Evolutionary conservation across 2,113 vertebrate genomes (phyloP), one percentile per base, ranked within the genome.

Genomic region (Otolemur garnettii): DNA sequence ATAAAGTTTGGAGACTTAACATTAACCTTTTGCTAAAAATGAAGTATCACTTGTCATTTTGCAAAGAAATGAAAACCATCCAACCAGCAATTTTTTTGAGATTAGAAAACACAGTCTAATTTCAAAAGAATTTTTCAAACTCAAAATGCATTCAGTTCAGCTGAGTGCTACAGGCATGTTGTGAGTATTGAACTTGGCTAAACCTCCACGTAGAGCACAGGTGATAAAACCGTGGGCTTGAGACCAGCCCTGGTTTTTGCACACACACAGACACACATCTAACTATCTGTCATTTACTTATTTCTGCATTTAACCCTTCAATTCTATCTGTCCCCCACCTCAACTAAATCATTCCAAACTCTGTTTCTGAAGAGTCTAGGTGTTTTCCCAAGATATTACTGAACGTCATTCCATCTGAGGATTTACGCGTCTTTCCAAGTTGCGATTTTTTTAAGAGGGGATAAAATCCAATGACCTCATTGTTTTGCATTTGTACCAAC

Each of bases 21-120:
- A 79, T 98, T 98, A 98, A 98, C 95, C 97, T 98, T 98, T 98
- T 96, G 60, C 93, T 97, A 98, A 96, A 89, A 98, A 96, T 96
- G 97, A 98, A 98, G 92, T 94, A 98, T 98, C 93, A 35, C 97
- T 98, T 98, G 95, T 97, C 94, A 87, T 95, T 97, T 98, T 78
- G 71, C 87, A 94, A 66, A 94, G 90, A 98, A 98, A 96, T 96
- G 87, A 96, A 98, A 98, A 97, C 66, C 97, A 95, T 94, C 96
- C 96, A 98, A 24, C 68, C 94, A 97, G 96, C 90, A 94, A n/a
- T 93, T 91, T 97, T 97, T 98, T 96, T 94, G 84, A 97, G 96
- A 96, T 97, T 91, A 97, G 95, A 97, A 98, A 98, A 96, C 89
- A 97, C 0, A 18, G 66, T 78, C 64, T 97, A 38, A 97, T 98